phyloP scores from a whole-genome alignment of 2,888 invertebrate species.

The Nemotelus nigrinus region DNA sequence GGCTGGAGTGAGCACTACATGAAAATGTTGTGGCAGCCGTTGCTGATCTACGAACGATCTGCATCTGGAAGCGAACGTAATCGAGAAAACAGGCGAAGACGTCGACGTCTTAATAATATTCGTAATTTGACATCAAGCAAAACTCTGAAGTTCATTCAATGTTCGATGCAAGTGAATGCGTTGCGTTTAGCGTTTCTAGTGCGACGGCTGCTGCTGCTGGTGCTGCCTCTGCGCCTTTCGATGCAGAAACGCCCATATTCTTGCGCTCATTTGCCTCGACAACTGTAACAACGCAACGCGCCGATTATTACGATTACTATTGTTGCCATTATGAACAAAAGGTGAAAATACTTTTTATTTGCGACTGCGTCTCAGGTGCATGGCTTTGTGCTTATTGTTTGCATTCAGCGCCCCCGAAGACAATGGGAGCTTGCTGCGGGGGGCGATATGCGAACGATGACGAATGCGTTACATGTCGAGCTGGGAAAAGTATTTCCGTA shows the following conservation, averaged over 20 bases:
- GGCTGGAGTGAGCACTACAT: neutral
- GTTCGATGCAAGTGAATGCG: no score
- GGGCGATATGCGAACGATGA: constrained; percentile 21
- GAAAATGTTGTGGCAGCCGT: neutral
- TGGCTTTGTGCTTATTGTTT: constrained; percentile 19
- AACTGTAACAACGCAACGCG: constrained; percentile 16
- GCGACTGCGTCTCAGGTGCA: constrained; percentile 20
- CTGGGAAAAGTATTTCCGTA: constrained; percentile 15
- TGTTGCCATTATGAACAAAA: constrained; percentile 5
- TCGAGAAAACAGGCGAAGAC: no score
- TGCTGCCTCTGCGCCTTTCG: neutral
- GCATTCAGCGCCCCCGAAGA: constrained; percentile 12
- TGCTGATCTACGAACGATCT: neutral
- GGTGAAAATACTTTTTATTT: constrained; percentile 34
- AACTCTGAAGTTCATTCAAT: neutral
- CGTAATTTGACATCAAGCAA: neutral
- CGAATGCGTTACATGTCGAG: constrained; percentile 1
- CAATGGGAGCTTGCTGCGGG: neutral
- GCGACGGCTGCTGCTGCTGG: neutral
- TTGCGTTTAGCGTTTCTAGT: neutral
- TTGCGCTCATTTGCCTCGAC: constrained; percentile 26
- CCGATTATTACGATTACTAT: neutral
- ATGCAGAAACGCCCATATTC: constrained; percentile 30
- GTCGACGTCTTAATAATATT: constrained; percentile 13
- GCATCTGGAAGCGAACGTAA: constrained; percentile 12